These are phyloP conservation scores for Pseudeuparius sepicola DNA, from an alignment of 2,888 invertebrate species.

Conservation along the genomic window DNA sequence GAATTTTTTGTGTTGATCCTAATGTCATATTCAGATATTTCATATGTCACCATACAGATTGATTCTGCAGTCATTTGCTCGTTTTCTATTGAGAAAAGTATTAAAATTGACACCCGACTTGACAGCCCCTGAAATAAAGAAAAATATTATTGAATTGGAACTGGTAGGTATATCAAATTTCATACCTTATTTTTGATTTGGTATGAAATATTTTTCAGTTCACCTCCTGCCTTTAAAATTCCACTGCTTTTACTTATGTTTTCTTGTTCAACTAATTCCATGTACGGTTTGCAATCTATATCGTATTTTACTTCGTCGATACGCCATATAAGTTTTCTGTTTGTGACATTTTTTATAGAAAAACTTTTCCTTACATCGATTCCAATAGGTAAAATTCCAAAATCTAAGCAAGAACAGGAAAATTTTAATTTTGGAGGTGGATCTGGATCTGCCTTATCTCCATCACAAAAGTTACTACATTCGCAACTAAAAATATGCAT, in stretches of 20 bases:
- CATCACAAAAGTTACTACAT: too few relatives aligned
- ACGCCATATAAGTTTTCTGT: constrained; percentile 26
- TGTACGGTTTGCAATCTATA: constrained; percentile 19
- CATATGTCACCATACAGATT: constrained; percentile 30
- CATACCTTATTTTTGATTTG: too few relatives aligned
- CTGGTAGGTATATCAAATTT: too few relatives aligned
- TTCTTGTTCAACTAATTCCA: constrained; percentile 17
- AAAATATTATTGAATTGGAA: too few relatives aligned
- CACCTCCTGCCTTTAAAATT: constrained; percentile 10
- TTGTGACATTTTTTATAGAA: constrained; percentile 24
- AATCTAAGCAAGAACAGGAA: constrained; percentile 25
- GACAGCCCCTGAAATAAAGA: too few relatives aligned
- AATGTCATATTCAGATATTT: constrained; percentile 28
- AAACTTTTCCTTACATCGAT: constrained; percentile 24
- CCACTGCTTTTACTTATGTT: constrained; percentile 17
- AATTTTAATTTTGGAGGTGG: too few relatives aligned
- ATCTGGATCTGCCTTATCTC: too few relatives aligned
- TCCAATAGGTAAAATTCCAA: constrained; percentile 28
- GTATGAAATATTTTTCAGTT: too few relatives aligned
- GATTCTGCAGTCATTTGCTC: constrained; percentile 18
- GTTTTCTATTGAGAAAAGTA: constrained; percentile 21
- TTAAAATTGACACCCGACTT: constrained; percentile 27
- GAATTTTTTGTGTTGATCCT: constrained; percentile 27
- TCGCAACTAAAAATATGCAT: too few relatives aligned
- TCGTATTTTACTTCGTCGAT: constrained; percentile 30